Evolutionary conservation across 53 echinoderm and acorn worm species (phyloP).

Genomic region (Patiria pectinifera): DNA sequence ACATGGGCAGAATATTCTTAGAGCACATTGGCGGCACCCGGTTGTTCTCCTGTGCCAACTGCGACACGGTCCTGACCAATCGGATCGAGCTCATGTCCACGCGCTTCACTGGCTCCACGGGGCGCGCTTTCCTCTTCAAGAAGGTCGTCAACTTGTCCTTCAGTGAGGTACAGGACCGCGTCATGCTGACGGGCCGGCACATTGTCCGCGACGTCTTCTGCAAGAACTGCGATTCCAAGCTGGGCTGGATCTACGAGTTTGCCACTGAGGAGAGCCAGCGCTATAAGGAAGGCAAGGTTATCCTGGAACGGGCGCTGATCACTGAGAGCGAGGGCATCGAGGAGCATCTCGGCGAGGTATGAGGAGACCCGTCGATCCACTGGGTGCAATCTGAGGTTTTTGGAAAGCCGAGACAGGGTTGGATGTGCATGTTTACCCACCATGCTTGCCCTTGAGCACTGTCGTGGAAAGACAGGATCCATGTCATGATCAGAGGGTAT

Average conservation of each 20-base stretch:
- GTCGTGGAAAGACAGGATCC: neutral
- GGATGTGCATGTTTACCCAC: neutral
- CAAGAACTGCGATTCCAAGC: slow-evolving; percentile 92
- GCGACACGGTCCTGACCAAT: slow-evolving; percentile 95
- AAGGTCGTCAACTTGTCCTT: slow-evolving; percentile 90
- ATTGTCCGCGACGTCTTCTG: slow-evolving; percentile 98
- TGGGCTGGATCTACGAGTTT: slow-evolving; percentile 98
- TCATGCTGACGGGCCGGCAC: slow-evolving; percentile 95
- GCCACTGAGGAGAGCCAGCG: slow-evolving; percentile 94
- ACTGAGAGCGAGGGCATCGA: slow-evolving; percentile 96
- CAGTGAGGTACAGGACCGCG: slow-evolving; percentile 94
- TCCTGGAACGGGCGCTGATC: slow-evolving; percentile 91
- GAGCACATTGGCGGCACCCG: slow-evolving; percentile 95
- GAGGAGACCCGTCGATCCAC: neutral
- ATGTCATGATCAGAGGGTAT: neutral
- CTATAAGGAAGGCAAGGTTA: slow-evolving; percentile 96
- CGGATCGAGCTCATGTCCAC: slow-evolving; percentile 94
- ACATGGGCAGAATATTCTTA: slow-evolving; percentile 91
- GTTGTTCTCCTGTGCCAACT: slow-evolving; percentile 93
- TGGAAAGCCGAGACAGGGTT: neutral
- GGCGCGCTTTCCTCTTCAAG: slow-evolving; percentile 94
- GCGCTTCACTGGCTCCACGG: slow-evolving; percentile 92
- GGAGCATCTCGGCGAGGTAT: slow-evolving; percentile 59
- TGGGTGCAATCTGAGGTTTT: neutral
- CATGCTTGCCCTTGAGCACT: neutral